phyloP scores from a whole-genome alignment of 2,888 invertebrate species.

The Sylvicola cinctus region DNA sequence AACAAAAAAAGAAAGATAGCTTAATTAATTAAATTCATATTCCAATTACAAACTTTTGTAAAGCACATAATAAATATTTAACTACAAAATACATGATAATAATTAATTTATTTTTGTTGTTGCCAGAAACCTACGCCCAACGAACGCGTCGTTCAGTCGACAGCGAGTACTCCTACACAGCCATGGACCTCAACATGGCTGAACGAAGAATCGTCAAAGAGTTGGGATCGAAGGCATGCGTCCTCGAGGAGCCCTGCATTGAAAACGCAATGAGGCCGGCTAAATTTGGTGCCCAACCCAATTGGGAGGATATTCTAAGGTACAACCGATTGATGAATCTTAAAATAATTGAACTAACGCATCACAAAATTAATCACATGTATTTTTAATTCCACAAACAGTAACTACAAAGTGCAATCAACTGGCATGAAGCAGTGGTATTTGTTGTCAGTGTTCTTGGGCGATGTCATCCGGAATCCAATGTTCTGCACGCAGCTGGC shows the following conservation, averaged over 20 bases:
- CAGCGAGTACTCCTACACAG: constrained; percentile 18
- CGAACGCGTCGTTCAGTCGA: constrained; percentile 35
- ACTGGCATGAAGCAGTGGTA: constrained; percentile 62
- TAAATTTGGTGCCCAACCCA: constrained; percentile 26
- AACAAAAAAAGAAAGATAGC: background rate
- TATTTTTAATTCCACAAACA: too few relatives aligned
- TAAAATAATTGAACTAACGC: constrained; percentile 6
- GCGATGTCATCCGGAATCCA: constrained; percentile 65
- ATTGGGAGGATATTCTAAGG: constrained; percentile 65
- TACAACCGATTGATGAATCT: too few relatives aligned
- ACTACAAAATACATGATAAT: too few relatives aligned
- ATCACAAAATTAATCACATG: too few relatives aligned
- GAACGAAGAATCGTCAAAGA: constrained; percentile 59
- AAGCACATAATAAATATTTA: too few relatives aligned
- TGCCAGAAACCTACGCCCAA: constrained; percentile 11
- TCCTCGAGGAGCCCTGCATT: constrained; percentile 56
- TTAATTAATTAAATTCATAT: too few relatives aligned
- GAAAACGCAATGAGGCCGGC: constrained; percentile 20
- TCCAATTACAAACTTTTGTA: too few relatives aligned
- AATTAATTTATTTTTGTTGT: too few relatives aligned
- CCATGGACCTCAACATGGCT: constrained; percentile 45
- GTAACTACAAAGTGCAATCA: constrained; percentile 57
- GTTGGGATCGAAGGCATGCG: constrained; percentile 56
- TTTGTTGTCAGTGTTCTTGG: constrained; percentile 65
- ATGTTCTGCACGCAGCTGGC: constrained; percentile 60